Conservation (phyloP, 2,797 vertebrate species). For the Loriculus beryllinus region DNA sequence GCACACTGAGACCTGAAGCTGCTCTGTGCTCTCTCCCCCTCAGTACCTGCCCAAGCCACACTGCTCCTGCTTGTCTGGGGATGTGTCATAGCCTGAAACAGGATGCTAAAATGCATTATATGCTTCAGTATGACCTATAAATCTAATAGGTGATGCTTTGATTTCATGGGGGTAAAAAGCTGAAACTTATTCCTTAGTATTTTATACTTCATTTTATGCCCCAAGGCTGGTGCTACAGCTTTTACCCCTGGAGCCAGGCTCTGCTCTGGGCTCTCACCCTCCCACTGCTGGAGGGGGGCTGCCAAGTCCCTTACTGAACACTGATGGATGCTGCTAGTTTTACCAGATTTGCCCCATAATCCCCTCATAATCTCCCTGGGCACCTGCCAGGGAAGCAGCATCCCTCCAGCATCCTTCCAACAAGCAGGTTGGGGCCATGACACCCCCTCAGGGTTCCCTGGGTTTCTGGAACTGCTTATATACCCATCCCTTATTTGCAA, state of each 20-base stretch:
- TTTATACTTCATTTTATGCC: background rate
- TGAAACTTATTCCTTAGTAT: background rate
- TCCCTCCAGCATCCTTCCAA: background rate
- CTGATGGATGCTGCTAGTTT: background rate
- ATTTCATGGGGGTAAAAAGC: background rate
- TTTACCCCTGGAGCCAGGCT: background rate
- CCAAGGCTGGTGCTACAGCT: background rate
- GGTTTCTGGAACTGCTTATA: background rate
- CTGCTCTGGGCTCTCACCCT: background rate
- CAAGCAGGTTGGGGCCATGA: fast-evolving
- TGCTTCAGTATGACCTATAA: background rate
- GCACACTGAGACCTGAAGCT: background rate
- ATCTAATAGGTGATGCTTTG: background rate
- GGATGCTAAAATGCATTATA: background rate
- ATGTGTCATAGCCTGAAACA: background rate
- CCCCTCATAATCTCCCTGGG: background rate
- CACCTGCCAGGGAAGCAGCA: background rate
- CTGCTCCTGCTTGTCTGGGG: background rate
- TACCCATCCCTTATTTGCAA: background rate
- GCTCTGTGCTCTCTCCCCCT: background rate
- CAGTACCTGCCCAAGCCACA: background rate
- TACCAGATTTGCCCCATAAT: background rate
- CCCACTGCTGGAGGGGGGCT: fast-evolving
- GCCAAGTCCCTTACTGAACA: background rate
- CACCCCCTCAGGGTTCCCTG: fast-evolving